Base-by-base conservation (phyloP, 2,888 invertebrate genomes). In the Dexiosoma caninum region DNA sequence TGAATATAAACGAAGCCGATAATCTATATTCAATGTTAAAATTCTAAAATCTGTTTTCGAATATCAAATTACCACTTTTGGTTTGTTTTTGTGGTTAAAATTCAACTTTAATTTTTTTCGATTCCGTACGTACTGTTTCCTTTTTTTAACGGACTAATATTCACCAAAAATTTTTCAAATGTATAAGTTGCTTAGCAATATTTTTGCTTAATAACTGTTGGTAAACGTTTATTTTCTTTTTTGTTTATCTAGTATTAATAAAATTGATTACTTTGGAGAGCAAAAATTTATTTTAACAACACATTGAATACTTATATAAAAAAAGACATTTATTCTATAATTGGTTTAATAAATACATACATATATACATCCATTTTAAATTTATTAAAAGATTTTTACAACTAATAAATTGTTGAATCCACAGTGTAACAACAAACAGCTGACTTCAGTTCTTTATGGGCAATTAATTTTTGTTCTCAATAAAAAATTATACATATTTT, bases 241-340 rank as follows among this genome's bases (percentile, higher is more conserved):
- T 49, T 75, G 62, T 64, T 62, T 69, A 51, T 30, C 7, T 46
- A 62, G 42, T 55, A 53, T 75, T 55, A 51, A 57, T 74, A 62
- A 49, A 40, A 53, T 57, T 27, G 42, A 27, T 62, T 35, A 16
- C 16, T 60, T 69, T 21, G 53, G 32, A 16, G 69, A 51, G 55
- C 57, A 72, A 57, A 5, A 23, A 8, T 42, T 53, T 67, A 12
- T 27, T 69, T 37, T 35, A 8, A 51, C 14, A 66, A 57, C 12
- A 60, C 60, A 23, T 10, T 57, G 44, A 69, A 59, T 51, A 23
- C 35, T 16, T 30, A 72, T 49, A 27, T 1, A 42, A 67, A 77
- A 66, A 78, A 80, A 80, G 76, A 76, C 80, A 80, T 80, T 76
- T 76, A 76, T 27, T 55, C 40, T 44, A 49, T 62, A 35, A 49